Conservation (phyloP, 2,888 invertebrate species). For the Euzophera pinguis region DNA sequence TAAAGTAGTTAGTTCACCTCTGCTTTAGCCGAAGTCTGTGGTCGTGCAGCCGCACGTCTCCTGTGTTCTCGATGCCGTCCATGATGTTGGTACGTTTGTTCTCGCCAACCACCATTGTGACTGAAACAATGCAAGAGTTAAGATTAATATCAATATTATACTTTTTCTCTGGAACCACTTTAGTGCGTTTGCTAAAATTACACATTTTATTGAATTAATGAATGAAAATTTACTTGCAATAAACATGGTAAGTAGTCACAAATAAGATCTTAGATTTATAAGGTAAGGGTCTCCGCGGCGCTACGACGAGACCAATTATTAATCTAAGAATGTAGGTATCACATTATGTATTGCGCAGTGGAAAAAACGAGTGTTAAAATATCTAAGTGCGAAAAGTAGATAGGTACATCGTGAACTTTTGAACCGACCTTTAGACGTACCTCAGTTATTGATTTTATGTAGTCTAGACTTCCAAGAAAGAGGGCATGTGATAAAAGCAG, state of each 20-base stretch:
- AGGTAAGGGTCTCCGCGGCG: no score
- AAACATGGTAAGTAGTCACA: no score
- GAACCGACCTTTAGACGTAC: neutral
- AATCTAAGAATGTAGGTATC: no score
- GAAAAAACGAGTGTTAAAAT: no score
- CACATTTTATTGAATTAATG: no score
- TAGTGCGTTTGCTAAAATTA: no score
- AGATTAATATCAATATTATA: slow-evolving; percentile 13
- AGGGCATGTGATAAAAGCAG: no score
- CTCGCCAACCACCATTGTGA: slow-evolving; percentile 92
- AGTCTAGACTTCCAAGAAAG: neutral
- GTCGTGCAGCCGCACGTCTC: slow-evolving; percentile 93
- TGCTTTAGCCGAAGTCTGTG: slow-evolving; percentile 93
- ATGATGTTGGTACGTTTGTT: slow-evolving; percentile 87
- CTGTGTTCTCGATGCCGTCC: slow-evolving; percentile 95
- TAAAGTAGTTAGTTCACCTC: slow-evolving; percentile 75
- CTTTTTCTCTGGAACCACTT: neutral
- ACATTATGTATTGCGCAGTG: no score
- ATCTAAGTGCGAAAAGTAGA: neutral
- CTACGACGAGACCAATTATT: no score
- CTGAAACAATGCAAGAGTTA: slow-evolving; percentile 54
- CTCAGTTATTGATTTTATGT: neutral
- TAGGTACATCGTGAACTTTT: neutral
- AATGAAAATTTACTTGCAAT: no score
- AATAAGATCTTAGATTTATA: no score